These are phyloP conservation scores for Leptinotarsa tumamoca DNA, from an alignment of 2,888 invertebrate species.

Conservation along the genomic window DNA sequence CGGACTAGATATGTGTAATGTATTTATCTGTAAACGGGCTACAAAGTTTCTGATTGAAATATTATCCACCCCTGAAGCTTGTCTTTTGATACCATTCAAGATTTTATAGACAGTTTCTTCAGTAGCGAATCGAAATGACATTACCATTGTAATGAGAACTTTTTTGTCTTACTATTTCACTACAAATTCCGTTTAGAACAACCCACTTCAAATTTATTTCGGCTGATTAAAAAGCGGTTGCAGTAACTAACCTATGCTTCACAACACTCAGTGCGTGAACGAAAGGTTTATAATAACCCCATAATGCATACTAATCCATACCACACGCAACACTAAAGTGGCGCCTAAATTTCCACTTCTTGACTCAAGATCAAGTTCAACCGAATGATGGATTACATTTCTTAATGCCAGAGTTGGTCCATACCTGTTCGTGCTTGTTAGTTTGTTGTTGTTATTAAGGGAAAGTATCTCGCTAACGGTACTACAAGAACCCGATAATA, in stretches of 20 bases:
- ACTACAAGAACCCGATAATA: slow-evolving; percentile 18
- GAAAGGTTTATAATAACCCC: slow-evolving; percentile 10
- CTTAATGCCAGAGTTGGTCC: slow-evolving; percentile 30
- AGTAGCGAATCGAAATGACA: too few species aligned
- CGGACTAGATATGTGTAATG: too few species aligned
- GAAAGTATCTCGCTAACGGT: slow-evolving; percentile 33
- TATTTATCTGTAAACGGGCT: too few species aligned
- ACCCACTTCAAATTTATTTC: background rate
- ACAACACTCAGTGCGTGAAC: slow-evolving; percentile 2
- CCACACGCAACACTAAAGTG: slow-evolving; percentile 39
- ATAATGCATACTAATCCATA: slow-evolving; percentile 22
- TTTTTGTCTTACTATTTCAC: too few species aligned
- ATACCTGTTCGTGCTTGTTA: slow-evolving; percentile 18
- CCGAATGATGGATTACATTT: slow-evolving; percentile 40
- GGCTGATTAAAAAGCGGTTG: background rate
- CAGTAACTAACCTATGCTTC: slow-evolving; percentile 3
- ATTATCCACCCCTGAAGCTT: too few species aligned
- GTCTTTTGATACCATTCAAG: too few species aligned
- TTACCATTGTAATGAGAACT: too few species aligned
- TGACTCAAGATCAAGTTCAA: slow-evolving; percentile 44
- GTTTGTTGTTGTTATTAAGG: slow-evolving; percentile 22
- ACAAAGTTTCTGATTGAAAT: too few species aligned
- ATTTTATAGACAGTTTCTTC: too few species aligned
- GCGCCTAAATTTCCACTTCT: slow-evolving; percentile 38
- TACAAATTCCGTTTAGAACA: background rate